phyloP scores from a whole-genome alignment of 2,113 vertebrate species.

The Nanorana parkeri region DNA sequence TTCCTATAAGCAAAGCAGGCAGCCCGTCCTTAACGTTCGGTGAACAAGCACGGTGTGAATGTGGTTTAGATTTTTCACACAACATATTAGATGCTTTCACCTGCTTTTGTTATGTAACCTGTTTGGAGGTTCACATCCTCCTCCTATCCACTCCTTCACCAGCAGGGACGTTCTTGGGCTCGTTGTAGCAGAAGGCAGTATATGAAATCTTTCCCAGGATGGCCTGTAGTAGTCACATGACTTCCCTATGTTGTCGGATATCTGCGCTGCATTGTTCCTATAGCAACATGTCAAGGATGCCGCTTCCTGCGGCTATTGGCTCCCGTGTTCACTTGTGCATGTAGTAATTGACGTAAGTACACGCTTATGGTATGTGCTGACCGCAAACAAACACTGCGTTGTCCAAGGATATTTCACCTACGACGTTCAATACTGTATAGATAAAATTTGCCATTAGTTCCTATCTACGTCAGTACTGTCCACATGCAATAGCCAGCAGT shows the following conservation, averaged over 20 bases:
- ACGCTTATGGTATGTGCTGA: no score
- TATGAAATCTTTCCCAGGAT: background rate
- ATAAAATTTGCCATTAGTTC: no score
- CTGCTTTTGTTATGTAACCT: background rate
- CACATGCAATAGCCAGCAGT: no score
- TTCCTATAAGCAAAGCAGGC: no score
- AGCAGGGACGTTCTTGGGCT: background rate
- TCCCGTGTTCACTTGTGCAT: background rate
- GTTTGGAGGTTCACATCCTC: background rate
- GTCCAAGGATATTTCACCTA: no score
- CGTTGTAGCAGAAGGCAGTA: background rate
- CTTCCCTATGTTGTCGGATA: background rate
- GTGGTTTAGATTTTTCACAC: background rate
- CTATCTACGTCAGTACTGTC: no score
- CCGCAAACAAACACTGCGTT: no score
- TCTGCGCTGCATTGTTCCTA: constrained; percentile 7
- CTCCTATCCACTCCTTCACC: background rate
- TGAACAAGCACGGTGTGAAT: no score
- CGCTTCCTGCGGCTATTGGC: background rate
- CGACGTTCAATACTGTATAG: no score
- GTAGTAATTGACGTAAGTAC: no score
- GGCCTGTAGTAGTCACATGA: constrained; percentile 20
- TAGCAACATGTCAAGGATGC: constrained; percentile 25
- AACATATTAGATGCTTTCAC: background rate
- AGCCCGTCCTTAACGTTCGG: no score